Conservation (phyloP, 2,113 vertebrate species). For the Prinia subflava region DNA sequence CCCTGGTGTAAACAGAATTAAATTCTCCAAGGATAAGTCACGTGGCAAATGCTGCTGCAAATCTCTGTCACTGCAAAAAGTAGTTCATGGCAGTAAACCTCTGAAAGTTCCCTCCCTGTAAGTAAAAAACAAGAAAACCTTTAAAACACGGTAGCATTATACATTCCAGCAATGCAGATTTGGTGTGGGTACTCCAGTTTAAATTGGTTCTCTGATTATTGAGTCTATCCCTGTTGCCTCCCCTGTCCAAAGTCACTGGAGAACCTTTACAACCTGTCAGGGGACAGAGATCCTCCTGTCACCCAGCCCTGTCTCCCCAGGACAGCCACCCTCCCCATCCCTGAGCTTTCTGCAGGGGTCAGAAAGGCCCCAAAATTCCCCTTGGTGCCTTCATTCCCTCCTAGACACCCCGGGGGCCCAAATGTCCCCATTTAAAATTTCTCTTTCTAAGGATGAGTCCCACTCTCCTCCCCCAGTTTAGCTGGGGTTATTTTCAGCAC, state of each 20-base stretch:
- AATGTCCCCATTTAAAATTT: background rate
- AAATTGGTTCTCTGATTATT: background rate
- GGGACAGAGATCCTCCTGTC: background rate
- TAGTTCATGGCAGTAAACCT: background rate
- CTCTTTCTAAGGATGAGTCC: background rate
- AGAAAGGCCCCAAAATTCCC: background rate
- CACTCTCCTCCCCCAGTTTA: background rate
- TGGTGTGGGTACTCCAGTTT: background rate
- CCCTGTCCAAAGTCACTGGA: background rate
- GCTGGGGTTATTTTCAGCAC: background rate
- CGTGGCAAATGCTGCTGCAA: background rate
- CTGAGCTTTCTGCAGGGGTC: background rate
- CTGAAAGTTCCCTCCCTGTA: background rate
- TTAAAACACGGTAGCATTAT: background rate
- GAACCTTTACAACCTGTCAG: background rate
- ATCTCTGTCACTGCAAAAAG: background rate
- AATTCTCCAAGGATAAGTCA: background rate
- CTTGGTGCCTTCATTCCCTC: background rate
- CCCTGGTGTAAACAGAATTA: background rate
- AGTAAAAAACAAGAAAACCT: background rate
- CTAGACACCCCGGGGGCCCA: background rate
- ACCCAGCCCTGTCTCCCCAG: background rate
- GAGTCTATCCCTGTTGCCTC: background rate
- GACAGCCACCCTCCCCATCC: background rate
- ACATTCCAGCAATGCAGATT: background rate